phyloP scores from a whole-genome alignment of 2,113 vertebrate species.

The Rissa tridactyla region DNA sequence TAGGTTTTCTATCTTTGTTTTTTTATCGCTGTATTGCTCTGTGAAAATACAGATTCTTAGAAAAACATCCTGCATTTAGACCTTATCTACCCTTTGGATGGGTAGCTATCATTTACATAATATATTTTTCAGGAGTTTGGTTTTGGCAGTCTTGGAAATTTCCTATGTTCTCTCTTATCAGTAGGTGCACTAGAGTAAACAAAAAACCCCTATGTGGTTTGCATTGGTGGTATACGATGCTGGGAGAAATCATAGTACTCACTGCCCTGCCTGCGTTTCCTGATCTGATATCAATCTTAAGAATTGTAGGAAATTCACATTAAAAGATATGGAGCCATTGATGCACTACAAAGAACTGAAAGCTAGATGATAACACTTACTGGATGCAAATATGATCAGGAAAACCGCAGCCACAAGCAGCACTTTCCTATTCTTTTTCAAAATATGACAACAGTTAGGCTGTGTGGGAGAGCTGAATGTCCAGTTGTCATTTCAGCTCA shows the following conservation, averaged over 20 bases:
- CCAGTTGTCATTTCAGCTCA: constrained; percentile 44
- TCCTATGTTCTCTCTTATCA: not conserved
- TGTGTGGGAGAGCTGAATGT: not conserved
- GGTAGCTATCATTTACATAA: not conserved
- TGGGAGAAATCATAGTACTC: not conserved
- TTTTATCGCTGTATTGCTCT: not conserved
- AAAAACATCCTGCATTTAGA: not conserved
- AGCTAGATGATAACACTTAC: not conserved
- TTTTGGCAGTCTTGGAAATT: not conserved
- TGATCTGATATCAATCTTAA: not conserved
- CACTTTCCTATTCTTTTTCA: not conserved
- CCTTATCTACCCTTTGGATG: not conserved
- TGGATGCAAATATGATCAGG: not conserved
- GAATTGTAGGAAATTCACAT: not conserved
- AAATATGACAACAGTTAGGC: not conserved
- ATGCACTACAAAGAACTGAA: constrained; percentile 27
- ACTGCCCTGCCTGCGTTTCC: not conserved
- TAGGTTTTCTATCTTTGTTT: not conserved
- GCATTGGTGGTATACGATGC: not conserved
- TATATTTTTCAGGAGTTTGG: not conserved
- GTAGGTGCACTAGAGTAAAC: not conserved
- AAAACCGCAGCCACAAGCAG: not conserved
- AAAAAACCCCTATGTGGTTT: not conserved
- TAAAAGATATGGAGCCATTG: not conserved
- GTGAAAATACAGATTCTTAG: not conserved